Conservation (phyloP, 1,140 invertebrate species). For the Bacillus rossius region DNA sequence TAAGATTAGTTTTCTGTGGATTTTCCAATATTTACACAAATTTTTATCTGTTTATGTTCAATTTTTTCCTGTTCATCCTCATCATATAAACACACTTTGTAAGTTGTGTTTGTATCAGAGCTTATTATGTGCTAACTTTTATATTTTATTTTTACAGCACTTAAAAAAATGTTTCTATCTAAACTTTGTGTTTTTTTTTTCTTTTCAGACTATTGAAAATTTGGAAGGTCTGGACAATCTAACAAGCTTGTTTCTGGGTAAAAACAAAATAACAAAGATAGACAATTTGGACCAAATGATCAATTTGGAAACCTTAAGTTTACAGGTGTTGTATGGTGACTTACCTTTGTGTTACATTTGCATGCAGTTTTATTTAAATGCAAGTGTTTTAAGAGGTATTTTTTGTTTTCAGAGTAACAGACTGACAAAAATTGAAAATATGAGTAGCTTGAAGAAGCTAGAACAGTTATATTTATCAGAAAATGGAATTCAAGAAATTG, state of each 20-base stretch:
- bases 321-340: constrained; percentile 57
- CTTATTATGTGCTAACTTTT: background rate
- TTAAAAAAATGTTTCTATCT: constrained; percentile 5
- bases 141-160: background rate
- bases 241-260: constrained; percentile 80
- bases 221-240: constrained; percentile 68
- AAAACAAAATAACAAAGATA: constrained; percentile 93
- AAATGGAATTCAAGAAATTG: constrained; percentile 80
- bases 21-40: background rate
- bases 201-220: constrained; percentile 74
- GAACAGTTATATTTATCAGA: constrained; percentile 92
- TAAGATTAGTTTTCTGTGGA: too few species aligned
- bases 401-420: constrained; percentile 65
- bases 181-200: constrained; percentile 6
- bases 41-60: background rate
- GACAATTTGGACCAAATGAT: constrained; percentile 75
- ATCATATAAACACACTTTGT: too few species aligned
- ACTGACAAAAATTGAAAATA: constrained; percentile 80
- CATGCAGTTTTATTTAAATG: too few species aligned
- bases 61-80: background rate
- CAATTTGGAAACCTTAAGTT: constrained; percentile 75
- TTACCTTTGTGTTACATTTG: constrained; percentile 2
- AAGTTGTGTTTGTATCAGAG: background rate
- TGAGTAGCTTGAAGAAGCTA: constrained; percentile 66
- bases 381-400: background rate